Base-by-base conservation (phyloP, 2,113 vertebrate genomes). In the Dasyornis broadbenti region DNA sequence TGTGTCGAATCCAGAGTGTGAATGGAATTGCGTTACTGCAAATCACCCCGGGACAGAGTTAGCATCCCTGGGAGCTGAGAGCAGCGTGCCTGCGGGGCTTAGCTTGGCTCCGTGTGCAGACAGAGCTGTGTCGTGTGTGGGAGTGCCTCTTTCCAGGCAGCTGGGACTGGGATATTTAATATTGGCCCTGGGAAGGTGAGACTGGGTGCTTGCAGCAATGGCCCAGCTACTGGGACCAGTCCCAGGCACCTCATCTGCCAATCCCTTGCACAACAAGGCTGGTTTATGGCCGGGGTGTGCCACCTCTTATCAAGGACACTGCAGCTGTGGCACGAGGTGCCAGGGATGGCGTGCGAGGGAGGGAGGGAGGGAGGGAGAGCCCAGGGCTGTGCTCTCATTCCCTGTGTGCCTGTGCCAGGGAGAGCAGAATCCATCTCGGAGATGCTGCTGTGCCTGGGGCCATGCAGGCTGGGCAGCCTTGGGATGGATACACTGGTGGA, bases 401-500 rank as follows among this genome's bases (percentile, higher is more conserved):
- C 44, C 53, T 3, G 6, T 28, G 57, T 65, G 35, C 49, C 65
- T 0, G 0, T 69, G 76, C 66, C 22, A 16, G 42, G 54, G 13
- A 56, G 28, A 70, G 50, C 73, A 40, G 28, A 52, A 64, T 42
- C n/a, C 70, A 42, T n/a, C 61, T 15, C 1, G 2, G 35, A 45
- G 57, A n/a, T 31, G 49, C 76, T 79, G 75, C 75, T 61, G 63
- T 49, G 77, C 80, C 60, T 17, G 54, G 33, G 80, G 66, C 76
- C 2, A 0, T 0, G 0, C 16, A 24, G 39, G 33, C 54, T 60
- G 40, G 31, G 35, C 28, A 61, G 28, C 24, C 8, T 31, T 2
- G 30, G n/a, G 15, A 4, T 15, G n/a, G 61, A 3, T 9, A 0
- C 6, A 0, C 2, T 1, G 57, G 1, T 16, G 64, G 15, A 59